Conservation (phyloP, 2,797 vertebrate species). For the Acanthis flammea region DNA sequence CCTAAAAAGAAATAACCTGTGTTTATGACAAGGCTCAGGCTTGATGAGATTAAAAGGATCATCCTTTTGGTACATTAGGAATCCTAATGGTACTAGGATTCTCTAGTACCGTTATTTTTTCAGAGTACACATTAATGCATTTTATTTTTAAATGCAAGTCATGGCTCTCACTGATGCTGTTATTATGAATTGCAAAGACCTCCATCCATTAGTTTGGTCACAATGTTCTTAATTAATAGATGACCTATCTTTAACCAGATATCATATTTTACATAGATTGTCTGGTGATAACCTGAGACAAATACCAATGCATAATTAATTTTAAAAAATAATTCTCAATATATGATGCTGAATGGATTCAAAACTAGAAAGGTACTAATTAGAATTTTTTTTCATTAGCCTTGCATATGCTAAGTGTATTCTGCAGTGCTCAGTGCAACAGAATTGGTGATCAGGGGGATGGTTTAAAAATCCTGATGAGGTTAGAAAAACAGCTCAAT, state of each 20-base stretch:
- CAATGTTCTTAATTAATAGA: constrained; percentile 66
- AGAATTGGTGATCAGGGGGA: not conserved
- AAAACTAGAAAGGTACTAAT: constrained; percentile 68
- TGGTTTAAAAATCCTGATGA: not conserved
- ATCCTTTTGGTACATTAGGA: too few relatives aligned
- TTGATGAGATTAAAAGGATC: constrained; percentile 2
- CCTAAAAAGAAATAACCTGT: not conserved
- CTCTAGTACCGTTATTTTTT: not conserved
- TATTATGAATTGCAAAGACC: constrained; percentile 52
- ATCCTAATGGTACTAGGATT: not conserved
- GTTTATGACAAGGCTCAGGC: constrained; percentile 19
- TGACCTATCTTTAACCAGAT: constrained; percentile 51
- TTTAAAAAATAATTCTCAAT: constrained; percentile 66
- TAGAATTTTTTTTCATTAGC: constrained; percentile 62
- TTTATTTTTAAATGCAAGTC: constrained; percentile 31
- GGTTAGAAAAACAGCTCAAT: not conserved
- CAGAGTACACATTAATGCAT: constrained; percentile 15
- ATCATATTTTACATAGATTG: constrained; percentile 65
- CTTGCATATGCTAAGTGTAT: constrained; percentile 46
- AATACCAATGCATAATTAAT: constrained; percentile 67
- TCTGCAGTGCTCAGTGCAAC: not conserved
- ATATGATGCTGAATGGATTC: constrained; percentile 48
- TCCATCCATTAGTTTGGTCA: constrained; percentile 43
- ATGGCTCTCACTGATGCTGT: constrained; percentile 42
- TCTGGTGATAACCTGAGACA: constrained; percentile 61